These are phyloP conservation scores for Ridgeia piscesae DNA, from an alignment of 1,140 invertebrate genomes.

Conservation along the genomic window DNA sequence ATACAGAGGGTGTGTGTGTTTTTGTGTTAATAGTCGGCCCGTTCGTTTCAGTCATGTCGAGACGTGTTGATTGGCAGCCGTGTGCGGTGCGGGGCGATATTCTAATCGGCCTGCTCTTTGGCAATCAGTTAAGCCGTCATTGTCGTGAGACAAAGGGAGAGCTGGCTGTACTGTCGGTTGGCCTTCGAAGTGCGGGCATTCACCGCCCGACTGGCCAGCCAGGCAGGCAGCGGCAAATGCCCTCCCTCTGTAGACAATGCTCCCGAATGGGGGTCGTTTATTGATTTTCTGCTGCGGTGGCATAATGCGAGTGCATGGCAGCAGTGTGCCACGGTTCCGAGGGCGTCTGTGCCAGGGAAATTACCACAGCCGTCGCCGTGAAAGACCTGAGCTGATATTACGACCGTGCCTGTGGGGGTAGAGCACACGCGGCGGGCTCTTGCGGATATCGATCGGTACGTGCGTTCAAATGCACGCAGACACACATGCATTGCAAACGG, in stretches of 20 bases:
- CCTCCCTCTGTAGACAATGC: background rate
- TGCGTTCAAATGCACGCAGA: background rate
- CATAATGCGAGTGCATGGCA: background rate
- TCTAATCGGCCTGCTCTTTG: background rate
- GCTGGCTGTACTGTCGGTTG: background rate
- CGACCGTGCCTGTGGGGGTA: slow-evolving; percentile 2
- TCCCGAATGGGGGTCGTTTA: background rate
- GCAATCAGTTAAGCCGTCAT: background rate
- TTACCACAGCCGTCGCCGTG: background rate
- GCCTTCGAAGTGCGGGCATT: background rate
- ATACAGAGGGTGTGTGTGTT: background rate
- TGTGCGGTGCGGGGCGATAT: background rate
- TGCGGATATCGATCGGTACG: background rate
- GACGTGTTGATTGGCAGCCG: background rate
- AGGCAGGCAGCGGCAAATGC: background rate
- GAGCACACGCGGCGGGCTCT: background rate
- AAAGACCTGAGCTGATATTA: background rate
- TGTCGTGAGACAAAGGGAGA: background rate
- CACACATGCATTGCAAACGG: background rate
- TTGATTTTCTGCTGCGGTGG: background rate
- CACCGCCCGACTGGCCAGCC: background rate
- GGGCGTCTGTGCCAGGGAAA: background rate
- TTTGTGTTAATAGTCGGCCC: background rate
- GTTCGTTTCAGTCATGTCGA: background rate
- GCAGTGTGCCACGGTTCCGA: background rate